Evolutionary conservation across 2,888 invertebrate species (phyloP), one percentile per base, ranked within the genome.

Genomic region (Alviniconcha strummeri): DNA sequence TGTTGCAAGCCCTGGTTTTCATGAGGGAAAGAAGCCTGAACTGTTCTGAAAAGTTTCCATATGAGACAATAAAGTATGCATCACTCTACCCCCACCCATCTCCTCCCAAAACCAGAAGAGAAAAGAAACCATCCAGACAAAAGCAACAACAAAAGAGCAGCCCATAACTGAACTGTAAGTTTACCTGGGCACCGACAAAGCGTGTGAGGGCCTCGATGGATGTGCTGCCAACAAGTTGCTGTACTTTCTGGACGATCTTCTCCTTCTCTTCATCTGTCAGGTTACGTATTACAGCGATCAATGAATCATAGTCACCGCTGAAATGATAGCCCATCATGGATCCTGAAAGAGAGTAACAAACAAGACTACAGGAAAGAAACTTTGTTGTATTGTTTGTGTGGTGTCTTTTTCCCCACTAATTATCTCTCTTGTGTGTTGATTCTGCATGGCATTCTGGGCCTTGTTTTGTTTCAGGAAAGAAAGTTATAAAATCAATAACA

Each of bases 211-310:
- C 92, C 83, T 92, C 92, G 8, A 93, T 85, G 3, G 88, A 72
- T 4, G 89, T 83, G 77, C 90, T 89, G 1, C 93, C 93, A 55
- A 93, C 92, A 36, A 92, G 85, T 80, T 90, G 89, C 82, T 93
- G 93, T 3, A 92, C 88, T 87, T 89, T 89, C 36, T 87, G 83
- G 19, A 91, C 90, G 4, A 92, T 85, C 72, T 86, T 83, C 64
- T 86, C 56, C 81, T 92, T 92, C 17, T 92, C 92, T 8, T 84
- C 82, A 76, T 92, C 91, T 36, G 88, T 87, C 74, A 93, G 81
- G 67, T 90, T 88, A 60, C 87, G 87, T 56, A 93, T 67, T 8
- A 91, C 91, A 36, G 80, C 86, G 8, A 93, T 76, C 89, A 93
- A 86, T 5, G 92, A 90, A 8, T 89, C 84, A 85, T 93, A 93